Base-by-base conservation (phyloP, 2,113 vertebrate species). In the Elephas maximus region DNA sequence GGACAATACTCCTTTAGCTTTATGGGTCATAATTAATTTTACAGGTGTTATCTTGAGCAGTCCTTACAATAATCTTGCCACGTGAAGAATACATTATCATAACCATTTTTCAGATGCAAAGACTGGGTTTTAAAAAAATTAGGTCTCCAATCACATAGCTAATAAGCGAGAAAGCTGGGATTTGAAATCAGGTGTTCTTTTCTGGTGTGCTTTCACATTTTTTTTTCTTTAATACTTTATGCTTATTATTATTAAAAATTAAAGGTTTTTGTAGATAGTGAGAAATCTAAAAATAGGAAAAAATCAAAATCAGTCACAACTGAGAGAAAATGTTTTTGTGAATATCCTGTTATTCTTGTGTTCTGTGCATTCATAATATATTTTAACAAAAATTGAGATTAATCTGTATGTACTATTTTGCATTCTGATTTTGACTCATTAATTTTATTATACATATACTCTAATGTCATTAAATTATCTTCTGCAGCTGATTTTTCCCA, bases 241-340 rank as follows among this genome's bases (percentile, higher is more conserved):
- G 1, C 45, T 91, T 51, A 37, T 65, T 93, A 88, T 94, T 88
- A 63, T 87, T 82, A 63, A 82, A 80, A 91, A 93, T 48, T 30
- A 60, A 79, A 74, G 11, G 0, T 57, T 37, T 93, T 69, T 76
- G 8, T 65, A 51, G 5, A 93, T 71, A 77, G 3, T 48, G 6
- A 90, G 82, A 92, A 62, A 69, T 86, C 11, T 82, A 4, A 88
- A 86, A 86, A 18, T 28, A 71, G 5, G 63, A 90, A 89, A 33
- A 69, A 63, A 85, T 87, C 11, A 79, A 90, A 94, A 26, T 2
- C 17, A 57, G 2, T 88, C 24, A 69, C 37, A 53, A 15, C 3
- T 73, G 15, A 30, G 33, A 82, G 9, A 51, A n/a, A 67, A 69
- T 17, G 15, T 44, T 89, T 11, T 20, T 82, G 1, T 71, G 65